Evolutionary conservation across 2,113 vertebrate species (phyloP).

Genomic region (Picathartes gymnocephalus): DNA sequence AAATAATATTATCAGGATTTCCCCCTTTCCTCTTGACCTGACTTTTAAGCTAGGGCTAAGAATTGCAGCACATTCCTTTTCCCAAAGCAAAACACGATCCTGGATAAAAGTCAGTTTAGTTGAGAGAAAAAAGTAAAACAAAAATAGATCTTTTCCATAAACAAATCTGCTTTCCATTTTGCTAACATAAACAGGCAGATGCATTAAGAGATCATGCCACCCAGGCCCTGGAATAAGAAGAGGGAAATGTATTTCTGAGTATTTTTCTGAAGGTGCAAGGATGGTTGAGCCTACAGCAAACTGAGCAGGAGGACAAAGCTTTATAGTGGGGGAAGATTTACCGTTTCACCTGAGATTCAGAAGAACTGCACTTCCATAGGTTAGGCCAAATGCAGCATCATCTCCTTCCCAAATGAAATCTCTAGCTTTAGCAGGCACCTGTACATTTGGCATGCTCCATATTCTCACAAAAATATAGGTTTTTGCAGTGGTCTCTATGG

Average conservation of each 20-base stretch:
- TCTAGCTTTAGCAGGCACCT: not conserved
- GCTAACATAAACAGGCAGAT: conserved; percentile 74
- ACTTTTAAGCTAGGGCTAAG: conserved; percentile 1
- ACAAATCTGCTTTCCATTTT: conserved; percentile 78
- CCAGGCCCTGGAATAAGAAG: conserved; percentile 50
- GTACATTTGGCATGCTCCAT: not conserved
- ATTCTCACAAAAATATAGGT: not conserved
- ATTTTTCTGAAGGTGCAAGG: conserved; percentile 25
- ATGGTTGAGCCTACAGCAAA: not conserved
- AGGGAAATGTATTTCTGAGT: conserved; percentile 6
- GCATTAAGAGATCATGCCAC: conserved; percentile 67
- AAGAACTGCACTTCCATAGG: not conserved
- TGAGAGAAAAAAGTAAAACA: conserved; percentile 67
- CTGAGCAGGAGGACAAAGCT: not conserved
- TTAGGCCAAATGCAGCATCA: not conserved
- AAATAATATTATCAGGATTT: conserved; percentile 49
- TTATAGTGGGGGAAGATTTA: not conserved
- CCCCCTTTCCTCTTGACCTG: conserved; percentile 30
- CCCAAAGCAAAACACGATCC: conserved; percentile 61
- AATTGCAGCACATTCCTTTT: not conserved
- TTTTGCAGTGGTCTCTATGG: not conserved
- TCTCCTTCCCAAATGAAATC: not conserved
- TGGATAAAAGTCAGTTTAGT: conserved; percentile 61
- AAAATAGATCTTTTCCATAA: conserved; percentile 81
- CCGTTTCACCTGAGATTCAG: not conserved